Base-by-base conservation (phyloP, 2,888 invertebrate genomes). In the Lomographa bimaculata region DNA sequence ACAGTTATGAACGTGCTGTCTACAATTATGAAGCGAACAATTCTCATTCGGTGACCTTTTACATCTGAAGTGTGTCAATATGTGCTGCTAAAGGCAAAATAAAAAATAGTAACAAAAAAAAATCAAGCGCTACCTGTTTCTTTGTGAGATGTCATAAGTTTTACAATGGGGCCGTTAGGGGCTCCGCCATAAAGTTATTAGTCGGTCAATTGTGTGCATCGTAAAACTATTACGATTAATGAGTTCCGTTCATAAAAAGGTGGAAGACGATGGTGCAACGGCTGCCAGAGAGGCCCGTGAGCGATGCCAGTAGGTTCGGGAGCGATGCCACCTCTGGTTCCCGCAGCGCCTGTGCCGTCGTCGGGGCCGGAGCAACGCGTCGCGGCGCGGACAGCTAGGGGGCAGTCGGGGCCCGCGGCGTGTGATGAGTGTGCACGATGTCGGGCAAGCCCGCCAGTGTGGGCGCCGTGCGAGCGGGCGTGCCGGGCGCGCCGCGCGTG, bases 401-500 rank as follows among this genome's bases (percentile, higher is more conserved):
- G 80, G 79, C 77, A 75, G 79, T 72, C 68, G 72, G 75, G 77
- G 68, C 64, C 67, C 72, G 79, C 72, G 74, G 78, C 85, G 92
- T 91, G 92, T 93, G 93, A 93, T 93, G 93, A 92, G 92, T 90
- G 91, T 90, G 90, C 90, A 92, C 91, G 90, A 94, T 94, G 93
- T 92, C 93, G 89, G 92, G 92, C 91, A 93, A 94, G 93, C 92
- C 93, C 93, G 93, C 93, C 90, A 92, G 93, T 83, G 90, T 91
- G 85, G 90, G 79, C 89, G 83, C 90, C 81, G 74, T 84, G 79
- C 83, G 89, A 81, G 81, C 83, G 80, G 83, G 80, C 73, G 81
- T 76, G 74, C 78, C 82, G 74, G 81, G 75, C 65, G 78, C 79
- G 75, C 80, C 86, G 79, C 87, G 89, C 81, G 79, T 89, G 77